Base-by-base conservation (phyloP, 2,888 invertebrate genomes). In the Phragmatobia fuliginosa region DNA sequence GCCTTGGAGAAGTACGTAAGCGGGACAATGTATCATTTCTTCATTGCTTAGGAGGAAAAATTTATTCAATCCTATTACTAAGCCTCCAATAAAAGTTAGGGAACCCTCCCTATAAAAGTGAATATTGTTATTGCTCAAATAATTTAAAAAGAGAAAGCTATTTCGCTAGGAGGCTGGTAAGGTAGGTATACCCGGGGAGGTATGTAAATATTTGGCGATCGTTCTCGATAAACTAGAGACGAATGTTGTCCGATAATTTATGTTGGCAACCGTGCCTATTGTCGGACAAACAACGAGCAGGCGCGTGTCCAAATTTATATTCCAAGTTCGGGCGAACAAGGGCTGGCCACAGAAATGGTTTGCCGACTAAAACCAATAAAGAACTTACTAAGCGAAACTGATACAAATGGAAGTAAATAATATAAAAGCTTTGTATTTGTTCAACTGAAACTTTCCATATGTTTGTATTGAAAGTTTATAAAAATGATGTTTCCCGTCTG, bases 241-340 rank as follows among this genome's bases (percentile, higher is more conserved):
- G 88, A 90, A 91, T 89, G 88, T 87, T 87, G 88, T 83, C 84
- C 87, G 84, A 90, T 92, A 92, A 93, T 91, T 92, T 92, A 92
- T 90, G 90, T 92, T 88, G 88, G 87, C 88, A 87, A 85, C 84
- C 85, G 82, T 76, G 88, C 87, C 90, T 89, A 90, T 92, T 92
- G 90, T 90, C 83, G 86, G 87, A 88, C 92, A 91, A 91, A 92
- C 91, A 91, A 88, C 87, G 81, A 62, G 73, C 80, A 84, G 83
- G 86, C 83, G 83, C 83, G 83, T 78, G 83, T 85, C 86, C 86
- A 88, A 92, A 93, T 92, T 92, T 93, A 92, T 92, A 91, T 90
- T 87, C 90, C 82, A 92, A 92, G 90, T 93, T 91, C 87, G 78
- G 85, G 80, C 75, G 83, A 86, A 85, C 86, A 84, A 82, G 84